Conservation (phyloP, 1,140 invertebrate genomes). For the Ceratitis capitata region DNA sequence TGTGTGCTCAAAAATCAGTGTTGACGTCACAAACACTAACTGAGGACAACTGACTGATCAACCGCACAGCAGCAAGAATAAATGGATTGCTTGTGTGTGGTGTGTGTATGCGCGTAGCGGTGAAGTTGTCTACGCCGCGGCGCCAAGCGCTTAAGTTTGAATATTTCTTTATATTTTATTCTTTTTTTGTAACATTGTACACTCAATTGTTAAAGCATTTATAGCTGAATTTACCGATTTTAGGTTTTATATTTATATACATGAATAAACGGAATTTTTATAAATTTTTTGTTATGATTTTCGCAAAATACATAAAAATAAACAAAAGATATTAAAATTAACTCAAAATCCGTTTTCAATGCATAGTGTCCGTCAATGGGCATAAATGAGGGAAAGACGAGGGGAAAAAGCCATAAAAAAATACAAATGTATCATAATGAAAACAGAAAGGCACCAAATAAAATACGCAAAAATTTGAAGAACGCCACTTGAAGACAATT, state of each 20-base stretch:
- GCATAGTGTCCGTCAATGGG: not conserved
- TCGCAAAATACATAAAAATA: not conserved
- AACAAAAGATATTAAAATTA: conserved; percentile 21
- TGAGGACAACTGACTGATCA: not conserved
- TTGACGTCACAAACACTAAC: not conserved
- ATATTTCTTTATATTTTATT: not conserved
- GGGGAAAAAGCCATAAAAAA: not conserved
- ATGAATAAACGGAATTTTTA: too few species aligned
- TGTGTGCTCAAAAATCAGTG: not conserved
- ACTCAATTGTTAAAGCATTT: not conserved
- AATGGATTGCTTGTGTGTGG: too few species aligned
- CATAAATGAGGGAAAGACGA: not conserved
- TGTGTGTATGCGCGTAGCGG: not conserved
- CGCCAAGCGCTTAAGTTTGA: not conserved
- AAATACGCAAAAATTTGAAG: conserved; percentile 26
- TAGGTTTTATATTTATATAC: too few species aligned
- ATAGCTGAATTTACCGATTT: too few species aligned
- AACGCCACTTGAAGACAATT: conserved; percentile 22
- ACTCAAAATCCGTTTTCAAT: conserved; percentile 18
- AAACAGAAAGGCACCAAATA: not conserved
- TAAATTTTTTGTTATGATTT: not conserved
- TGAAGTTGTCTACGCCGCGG: not conserved
- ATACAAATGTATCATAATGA: not conserved
- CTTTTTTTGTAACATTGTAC: not conserved
- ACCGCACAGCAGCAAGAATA: not conserved